These are phyloP conservation scores for Pseudomyrmex cubaensis DNA, from an alignment of 1,140 invertebrate genomes.

Conservation along the genomic window DNA sequence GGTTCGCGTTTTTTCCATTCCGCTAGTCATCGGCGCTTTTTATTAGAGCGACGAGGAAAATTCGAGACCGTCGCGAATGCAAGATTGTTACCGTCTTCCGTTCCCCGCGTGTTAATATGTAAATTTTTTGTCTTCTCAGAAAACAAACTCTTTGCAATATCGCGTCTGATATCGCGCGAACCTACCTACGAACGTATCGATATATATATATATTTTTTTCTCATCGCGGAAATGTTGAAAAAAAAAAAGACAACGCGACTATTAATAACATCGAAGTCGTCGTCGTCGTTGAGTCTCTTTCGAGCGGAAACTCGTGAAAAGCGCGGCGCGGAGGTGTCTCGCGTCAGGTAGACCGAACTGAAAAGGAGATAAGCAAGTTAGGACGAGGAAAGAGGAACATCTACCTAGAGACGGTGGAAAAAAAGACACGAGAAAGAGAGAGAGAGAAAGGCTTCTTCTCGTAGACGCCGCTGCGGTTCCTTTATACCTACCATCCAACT, in stretches of 20 bases:
- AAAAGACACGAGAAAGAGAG: slow-evolving; percentile 28
- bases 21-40: slow-evolving; percentile 14
- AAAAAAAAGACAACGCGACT: slow-evolving; percentile 8
- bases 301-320: slow-evolving; percentile 15
- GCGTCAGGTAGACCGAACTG: slow-evolving; percentile 48
- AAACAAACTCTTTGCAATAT: too few relatives aligned
- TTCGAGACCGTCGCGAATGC: slow-evolving; percentile 3
- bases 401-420: not conserved
- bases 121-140: too few relatives aligned
- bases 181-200: too few relatives aligned
- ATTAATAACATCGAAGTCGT: slow-evolving; percentile 12
- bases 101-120: too few relatives aligned
- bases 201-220: too few relatives aligned
- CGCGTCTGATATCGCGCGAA: too few relatives aligned
- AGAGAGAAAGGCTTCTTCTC: slow-evolving; percentile 47
- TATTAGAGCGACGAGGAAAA: not conserved
- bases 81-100: not conserved
- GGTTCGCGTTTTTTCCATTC: slow-evolving; percentile 31
- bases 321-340: not conserved
- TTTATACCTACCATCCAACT: slow-evolving; percentile 65
- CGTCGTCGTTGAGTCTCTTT: slow-evolving; percentile 13
- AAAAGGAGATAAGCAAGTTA: slow-evolving; percentile 61
- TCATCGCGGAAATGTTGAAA: too few relatives aligned
- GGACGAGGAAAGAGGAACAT: slow-evolving; percentile 41
- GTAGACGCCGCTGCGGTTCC: slow-evolving; percentile 53